phyloP scores from a whole-genome alignment of 2,113 vertebrate genomes.

The Salminus brasiliensis region DNA sequence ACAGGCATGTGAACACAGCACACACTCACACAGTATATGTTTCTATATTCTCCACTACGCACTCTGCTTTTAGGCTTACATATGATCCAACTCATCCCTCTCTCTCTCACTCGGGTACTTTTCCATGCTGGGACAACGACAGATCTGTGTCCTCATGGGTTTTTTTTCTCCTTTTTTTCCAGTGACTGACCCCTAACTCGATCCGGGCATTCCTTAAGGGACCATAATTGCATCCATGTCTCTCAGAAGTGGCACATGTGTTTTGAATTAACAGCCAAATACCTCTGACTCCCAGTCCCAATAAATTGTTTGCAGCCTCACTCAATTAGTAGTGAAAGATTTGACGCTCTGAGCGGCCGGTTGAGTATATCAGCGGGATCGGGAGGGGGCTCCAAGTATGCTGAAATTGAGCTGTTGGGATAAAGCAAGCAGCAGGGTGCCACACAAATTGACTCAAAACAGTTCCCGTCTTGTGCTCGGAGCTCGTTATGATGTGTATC shows the following conservation, averaged over 20 bases:
- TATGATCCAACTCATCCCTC: neutral
- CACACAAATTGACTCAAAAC: conserved; percentile 20
- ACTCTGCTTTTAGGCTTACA: neutral
- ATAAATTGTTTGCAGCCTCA: conserved; percentile 57
- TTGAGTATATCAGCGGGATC: neutral
- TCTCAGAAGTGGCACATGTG: conserved; percentile 54
- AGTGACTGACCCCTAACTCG: conserved; percentile 35
- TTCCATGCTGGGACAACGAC: conserved; percentile 17
- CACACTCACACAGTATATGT: neutral
- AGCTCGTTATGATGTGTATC: neutral
- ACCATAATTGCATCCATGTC: conserved; percentile 51
- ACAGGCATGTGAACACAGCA: conserved; percentile 32
- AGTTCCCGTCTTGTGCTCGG: neutral
- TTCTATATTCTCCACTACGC: neutral
- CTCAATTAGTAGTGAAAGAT: conserved; percentile 56
- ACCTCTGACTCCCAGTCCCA: conserved; percentile 49
- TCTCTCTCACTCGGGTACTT: neutral
- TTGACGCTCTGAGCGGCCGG: conserved; percentile 35
- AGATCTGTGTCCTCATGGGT: neutral
- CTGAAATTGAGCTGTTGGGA: conserved; percentile 29
- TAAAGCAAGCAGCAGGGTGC: conserved; percentile 34
- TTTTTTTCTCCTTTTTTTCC: conserved; percentile 31
- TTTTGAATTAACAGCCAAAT: conserved; percentile 57
- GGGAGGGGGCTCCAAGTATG: conserved; percentile 21
- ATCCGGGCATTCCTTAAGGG: conserved; percentile 47